A percentile compares a stretch with the other conserved stretches of the same genome.
Conservation (phyloP, 2,888 invertebrate species). For the Tuta absoluta region DNA sequence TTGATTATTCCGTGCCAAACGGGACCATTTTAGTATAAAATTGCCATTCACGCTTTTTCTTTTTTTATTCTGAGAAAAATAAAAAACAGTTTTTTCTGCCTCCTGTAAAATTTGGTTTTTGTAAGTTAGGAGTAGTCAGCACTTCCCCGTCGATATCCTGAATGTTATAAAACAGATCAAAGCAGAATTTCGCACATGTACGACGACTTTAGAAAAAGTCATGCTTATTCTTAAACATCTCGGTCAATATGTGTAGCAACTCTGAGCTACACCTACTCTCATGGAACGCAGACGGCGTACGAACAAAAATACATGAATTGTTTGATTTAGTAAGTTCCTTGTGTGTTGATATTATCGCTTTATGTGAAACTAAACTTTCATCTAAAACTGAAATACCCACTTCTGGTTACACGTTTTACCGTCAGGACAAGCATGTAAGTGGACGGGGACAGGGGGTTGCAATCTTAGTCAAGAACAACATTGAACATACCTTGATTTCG, state of each 20-base stretch:
- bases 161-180: slow-evolving; percentile 27
- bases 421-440: slow-evolving; percentile 10
- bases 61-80: no score
- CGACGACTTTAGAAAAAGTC: slow-evolving; percentile 20
- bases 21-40: no score
- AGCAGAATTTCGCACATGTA: slow-evolving; percentile 25
- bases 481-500: background rate
- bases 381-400: background rate
- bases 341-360: slow-evolving; percentile 23
- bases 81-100: no score
- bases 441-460: slow-evolving; percentile 26
- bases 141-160: no score
- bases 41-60: no score
- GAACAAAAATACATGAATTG: slow-evolving; percentile 22
- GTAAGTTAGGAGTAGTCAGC: no score
- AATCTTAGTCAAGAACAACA: background rate
- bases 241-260: slow-evolving; percentile 23
- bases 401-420: slow-evolving; percentile 16
- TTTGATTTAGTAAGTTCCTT: slow-evolving; percentile 24
- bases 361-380: slow-evolving; percentile 22
- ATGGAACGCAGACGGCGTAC: slow-evolving; percentile 24
- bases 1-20: no score
- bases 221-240: slow-evolving; percentile 29
- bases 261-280: slow-evolving; percentile 17
- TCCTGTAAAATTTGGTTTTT: no score